phyloP scores from a whole-genome alignment of 2,113 vertebrate species.

The Excalfactoria chinensis region DNA sequence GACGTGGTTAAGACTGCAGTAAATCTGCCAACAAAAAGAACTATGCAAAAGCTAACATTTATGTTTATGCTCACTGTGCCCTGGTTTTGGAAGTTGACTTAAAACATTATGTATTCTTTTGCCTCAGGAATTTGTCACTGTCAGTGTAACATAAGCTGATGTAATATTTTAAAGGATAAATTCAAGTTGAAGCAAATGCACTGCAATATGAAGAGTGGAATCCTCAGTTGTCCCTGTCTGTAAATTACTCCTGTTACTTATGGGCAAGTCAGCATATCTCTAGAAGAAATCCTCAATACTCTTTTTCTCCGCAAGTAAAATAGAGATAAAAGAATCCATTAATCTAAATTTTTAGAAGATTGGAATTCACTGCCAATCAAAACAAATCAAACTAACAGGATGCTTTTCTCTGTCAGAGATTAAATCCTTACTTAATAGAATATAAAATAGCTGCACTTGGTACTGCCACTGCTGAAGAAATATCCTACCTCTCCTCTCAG shows the following conservation, averaged over 20 bases:
- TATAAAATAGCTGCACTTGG: conserved; percentile 38
- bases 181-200: conserved; percentile 38
- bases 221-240: background rate
- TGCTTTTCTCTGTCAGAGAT: conserved; percentile 57
- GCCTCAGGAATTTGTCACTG: conserved; percentile 47
- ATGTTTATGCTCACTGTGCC: background rate
- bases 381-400: conserved; percentile 47
- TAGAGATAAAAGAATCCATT: conserved; percentile 63
- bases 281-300: conserved; percentile 39
- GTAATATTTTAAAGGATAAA: conserved; percentile 30
- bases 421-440: conserved; percentile 55
- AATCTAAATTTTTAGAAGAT: conserved; percentile 64
- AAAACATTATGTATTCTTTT: conserved; percentile 19
- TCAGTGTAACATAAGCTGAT: conserved; percentile 36
- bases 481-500: conserved; percentile 30
- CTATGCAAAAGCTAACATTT: background rate
- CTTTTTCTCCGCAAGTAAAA: conserved; percentile 24
- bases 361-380: conserved; percentile 59
- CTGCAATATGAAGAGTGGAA: conserved; percentile 26
- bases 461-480: conserved; percentile 38
- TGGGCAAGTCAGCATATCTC: conserved; percentile 42
- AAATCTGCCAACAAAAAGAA: conserved; percentile 9
- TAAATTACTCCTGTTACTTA: conserved; percentile 40
- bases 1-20: background rate
- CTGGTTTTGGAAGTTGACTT: conserved; percentile 40